phyloP scores from a whole-genome alignment of 2,113 vertebrate species.

The Macaca nemestrina region DNA sequence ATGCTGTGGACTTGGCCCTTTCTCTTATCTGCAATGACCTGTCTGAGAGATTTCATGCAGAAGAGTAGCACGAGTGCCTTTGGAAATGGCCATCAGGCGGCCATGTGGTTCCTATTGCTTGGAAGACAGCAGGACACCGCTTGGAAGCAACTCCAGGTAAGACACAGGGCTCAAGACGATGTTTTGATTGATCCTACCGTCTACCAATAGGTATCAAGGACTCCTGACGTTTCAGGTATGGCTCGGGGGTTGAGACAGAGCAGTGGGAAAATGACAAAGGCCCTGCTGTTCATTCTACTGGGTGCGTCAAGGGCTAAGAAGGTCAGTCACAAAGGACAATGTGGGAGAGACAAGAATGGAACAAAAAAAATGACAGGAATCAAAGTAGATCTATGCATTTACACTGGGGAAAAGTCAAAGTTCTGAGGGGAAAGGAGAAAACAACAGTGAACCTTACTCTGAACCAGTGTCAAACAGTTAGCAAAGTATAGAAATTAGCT shows the following conservation, averaged over 20 bases:
- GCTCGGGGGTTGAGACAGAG: neutral
- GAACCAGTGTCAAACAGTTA: neutral
- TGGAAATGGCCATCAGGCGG: neutral
- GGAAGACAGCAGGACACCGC: neutral
- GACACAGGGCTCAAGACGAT: too few relatives aligned
- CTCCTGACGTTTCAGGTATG: rapidly evolving
- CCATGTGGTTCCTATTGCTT: neutral
- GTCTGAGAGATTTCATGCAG: neutral
- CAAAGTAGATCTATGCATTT: neutral
- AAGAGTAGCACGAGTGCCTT: neutral
- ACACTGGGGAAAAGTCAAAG: neutral
- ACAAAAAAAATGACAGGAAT: neutral
- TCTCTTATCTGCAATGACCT: neutral
- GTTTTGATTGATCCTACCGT: neutral
- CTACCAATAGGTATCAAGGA: neutral
- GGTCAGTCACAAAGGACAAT: neutral
- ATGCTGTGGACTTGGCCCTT: neutral
- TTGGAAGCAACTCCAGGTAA: neutral
- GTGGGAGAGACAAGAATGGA: neutral
- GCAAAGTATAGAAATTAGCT: neutral
- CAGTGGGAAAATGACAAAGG: neutral
- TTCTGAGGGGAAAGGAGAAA: neutral
- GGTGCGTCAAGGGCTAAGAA: neutral
- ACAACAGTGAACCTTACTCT: neutral
- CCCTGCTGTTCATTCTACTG: neutral